These are phyloP conservation scores for Tapera naevia DNA, from an alignment of 2,797 vertebrate species.

Conservation along the genomic window DNA sequence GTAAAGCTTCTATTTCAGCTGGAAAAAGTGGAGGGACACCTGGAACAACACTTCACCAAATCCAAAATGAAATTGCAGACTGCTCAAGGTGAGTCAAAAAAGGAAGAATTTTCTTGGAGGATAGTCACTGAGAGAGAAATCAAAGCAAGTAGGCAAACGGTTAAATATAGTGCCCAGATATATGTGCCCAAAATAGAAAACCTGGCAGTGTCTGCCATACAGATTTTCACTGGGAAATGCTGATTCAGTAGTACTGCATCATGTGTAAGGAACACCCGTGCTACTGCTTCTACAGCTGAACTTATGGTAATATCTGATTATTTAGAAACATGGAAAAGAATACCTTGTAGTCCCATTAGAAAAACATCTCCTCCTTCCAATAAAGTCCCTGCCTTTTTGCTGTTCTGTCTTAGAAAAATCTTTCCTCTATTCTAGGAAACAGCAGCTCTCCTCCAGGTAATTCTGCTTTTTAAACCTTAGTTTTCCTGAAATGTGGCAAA, in stretches of 20 bases:
- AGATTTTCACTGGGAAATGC: background rate
- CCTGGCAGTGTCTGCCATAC: background rate
- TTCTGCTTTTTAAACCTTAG: background rate
- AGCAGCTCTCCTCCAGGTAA: background rate
- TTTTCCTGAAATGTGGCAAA: background rate
- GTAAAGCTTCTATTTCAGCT: background rate
- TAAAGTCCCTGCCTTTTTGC: background rate
- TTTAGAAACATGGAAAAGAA: background rate
- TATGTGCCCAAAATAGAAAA: background rate
- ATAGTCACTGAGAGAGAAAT: background rate
- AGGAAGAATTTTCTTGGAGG: background rate
- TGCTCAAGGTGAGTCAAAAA: background rate
- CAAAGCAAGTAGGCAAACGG: background rate
- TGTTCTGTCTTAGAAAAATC: background rate
- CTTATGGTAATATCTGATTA: background rate
- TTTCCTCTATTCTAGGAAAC: background rate
- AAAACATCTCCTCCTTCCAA: background rate
- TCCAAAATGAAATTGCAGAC: background rate
- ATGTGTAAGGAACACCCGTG: fast-evolving
- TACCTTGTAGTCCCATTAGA: background rate
- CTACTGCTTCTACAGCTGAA: background rate
- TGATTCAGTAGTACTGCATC: background rate
- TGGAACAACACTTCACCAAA: background rate
- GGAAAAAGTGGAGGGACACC: fast-evolving
- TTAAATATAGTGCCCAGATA: background rate